A percentile compares a stretch with the other conserved stretches of the same genome.
Conservation (phyloP, 2,113 vertebrate genomes). For the Oryzias melastigma region DNA sequence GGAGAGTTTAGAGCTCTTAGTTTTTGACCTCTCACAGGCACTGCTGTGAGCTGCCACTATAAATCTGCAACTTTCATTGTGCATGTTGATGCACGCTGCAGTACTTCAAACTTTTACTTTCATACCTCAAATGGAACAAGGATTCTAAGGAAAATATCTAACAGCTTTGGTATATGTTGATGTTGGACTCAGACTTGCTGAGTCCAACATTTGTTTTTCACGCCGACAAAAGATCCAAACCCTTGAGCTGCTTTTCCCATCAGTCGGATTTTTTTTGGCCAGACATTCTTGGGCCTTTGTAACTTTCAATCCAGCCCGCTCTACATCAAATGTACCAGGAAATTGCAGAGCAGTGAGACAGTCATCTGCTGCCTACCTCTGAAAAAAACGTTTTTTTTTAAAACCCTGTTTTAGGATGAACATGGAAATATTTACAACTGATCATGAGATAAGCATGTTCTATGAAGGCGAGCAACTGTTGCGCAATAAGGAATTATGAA, state of each 20-base stretch:
- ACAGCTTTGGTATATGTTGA: not conserved
- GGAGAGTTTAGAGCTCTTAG: no score
- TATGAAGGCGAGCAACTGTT: not conserved
- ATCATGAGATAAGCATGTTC: no score
- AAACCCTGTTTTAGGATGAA: not conserved
- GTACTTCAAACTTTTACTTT: no score
- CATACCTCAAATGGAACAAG: no score
- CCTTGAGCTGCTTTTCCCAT: conserved; percentile 1
- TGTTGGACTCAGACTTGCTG: conserved; percentile 7
- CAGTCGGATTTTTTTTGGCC: conserved; percentile 36
- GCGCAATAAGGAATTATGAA: conserved; percentile 18
- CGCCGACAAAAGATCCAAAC: not conserved
- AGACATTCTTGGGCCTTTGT: not conserved
- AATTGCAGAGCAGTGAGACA: conserved; percentile 34
- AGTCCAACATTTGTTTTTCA: conserved; percentile 9
- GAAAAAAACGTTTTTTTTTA: not conserved
- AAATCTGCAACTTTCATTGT: no score
- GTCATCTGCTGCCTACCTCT: conserved; percentile 5
- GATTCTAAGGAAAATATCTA: not conserved
- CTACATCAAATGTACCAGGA: conserved; percentile 19
- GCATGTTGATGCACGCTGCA: no score
- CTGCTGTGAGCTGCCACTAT: no score
- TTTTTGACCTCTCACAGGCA: no score
- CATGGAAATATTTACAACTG: no score
- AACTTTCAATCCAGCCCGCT: conserved; percentile 21